Base-by-base conservation (phyloP, 2,113 vertebrate genomes). In the Ptilonorhynchus violaceus region DNA sequence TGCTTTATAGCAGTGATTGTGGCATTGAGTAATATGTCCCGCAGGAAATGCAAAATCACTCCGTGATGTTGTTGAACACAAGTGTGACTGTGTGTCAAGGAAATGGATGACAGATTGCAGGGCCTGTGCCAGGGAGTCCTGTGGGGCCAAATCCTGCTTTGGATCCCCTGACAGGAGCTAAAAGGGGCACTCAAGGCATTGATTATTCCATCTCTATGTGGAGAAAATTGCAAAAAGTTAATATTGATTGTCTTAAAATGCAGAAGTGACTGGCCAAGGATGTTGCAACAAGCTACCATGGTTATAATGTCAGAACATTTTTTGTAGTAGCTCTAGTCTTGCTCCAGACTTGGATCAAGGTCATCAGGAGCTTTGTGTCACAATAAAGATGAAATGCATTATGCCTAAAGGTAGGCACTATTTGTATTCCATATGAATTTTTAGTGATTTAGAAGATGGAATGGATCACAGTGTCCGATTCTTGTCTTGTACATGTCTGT, bases 401-500 rank as follows among this genome's bases (percentile, higher is more conserved):
- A 53, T 77, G 17, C 44, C 16, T 27, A 0, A 60, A 55, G 6
- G 28, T 53, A 2, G 19, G 33, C 23, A 25, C 19, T 56, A 0
- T 73, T 17, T 69, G 5, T 52, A 20, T 42, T 44, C 16, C 28
- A 5, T 47, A 13, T 10, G 6, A 41, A 18, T 80, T 63, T 76
- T 37, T 46, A 35, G 12, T 17, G 13, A 7, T 37, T 30, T 44
- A n/a, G 28, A 69, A 60, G 41, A 30, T 63, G 35, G 33, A 85
- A 41, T 76, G 37, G 53, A 31, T 93, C 49, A 37, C 41, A 49
- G 0, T 74, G n/a, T 72, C n/a, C 44, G 56, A 0, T 78, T 59
- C n/a, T 81, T 49, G 21, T 47, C 58, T 75, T 86, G 69, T 95
- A 81, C 28, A 10, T 23, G 23, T 97, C 94, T 97, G 6, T 98